Conservation (phyloP, 1,140 invertebrate species). For the Acromyrmex echinatior region DNA sequence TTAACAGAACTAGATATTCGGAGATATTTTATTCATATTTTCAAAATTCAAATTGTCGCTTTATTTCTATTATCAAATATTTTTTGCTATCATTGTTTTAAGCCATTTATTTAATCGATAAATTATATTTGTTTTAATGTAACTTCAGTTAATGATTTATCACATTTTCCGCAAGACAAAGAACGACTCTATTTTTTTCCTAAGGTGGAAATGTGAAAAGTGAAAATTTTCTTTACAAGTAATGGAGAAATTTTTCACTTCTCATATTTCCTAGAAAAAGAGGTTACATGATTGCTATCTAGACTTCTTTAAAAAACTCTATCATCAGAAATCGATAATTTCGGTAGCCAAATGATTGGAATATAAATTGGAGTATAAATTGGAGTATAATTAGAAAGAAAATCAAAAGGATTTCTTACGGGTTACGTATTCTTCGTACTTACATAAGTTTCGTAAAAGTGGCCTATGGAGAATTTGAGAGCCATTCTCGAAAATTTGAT, state of each 20-base stretch:
- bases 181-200: background rate
- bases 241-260: no score
- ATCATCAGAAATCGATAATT: background rate
- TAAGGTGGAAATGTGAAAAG: no score
- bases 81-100: background rate
- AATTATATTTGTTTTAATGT: background rate
- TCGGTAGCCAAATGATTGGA: background rate
- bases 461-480: slow-evolving; percentile 84
- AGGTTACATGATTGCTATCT: background rate
- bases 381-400: background rate
- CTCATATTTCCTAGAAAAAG: no score
- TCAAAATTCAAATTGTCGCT: background rate
- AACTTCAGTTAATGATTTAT: background rate
- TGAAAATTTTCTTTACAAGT: no score
- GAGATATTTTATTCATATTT: background rate
- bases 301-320: background rate
- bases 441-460: slow-evolving; percentile 85
- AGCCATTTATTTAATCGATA: slow-evolving; percentile 1
- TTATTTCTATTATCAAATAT: background rate
- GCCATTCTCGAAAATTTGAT: slow-evolving; percentile 75
- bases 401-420: background rate
- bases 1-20: slow-evolving; percentile 2
- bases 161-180: background rate
- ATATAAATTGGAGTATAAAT: background rate
- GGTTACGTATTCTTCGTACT: slow-evolving; percentile 69